These are phyloP conservation scores for Hylaea fasciaria DNA, from an alignment of 2,888 invertebrate genomes.

Conservation along the genomic window DNA sequence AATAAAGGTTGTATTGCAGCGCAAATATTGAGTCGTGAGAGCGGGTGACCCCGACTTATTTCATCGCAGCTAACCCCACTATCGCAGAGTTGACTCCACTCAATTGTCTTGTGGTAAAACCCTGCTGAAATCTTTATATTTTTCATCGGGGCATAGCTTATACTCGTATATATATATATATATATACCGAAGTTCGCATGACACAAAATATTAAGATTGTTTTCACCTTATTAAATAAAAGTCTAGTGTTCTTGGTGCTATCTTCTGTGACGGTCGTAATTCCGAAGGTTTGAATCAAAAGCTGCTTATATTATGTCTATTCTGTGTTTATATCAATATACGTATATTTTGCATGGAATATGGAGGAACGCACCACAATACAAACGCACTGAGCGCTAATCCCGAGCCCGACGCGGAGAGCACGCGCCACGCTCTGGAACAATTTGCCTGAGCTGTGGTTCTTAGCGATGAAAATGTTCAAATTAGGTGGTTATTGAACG, in stretches of 20 bases:
- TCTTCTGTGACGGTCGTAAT: too few relatives aligned
- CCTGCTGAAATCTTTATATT: slow-evolving; percentile 26
- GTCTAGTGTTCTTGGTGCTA: too few relatives aligned
- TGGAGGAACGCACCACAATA: slow-evolving; percentile 47
- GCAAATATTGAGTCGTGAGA: slow-evolving; percentile 75
- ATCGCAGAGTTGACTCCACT: slow-evolving; percentile 64
- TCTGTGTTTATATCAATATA: too few relatives aligned
- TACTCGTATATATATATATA: slow-evolving; percentile 34
- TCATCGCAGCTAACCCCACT: slow-evolving; percentile 69
- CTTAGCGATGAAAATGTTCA: neutral
- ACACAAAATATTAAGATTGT: too few relatives aligned
- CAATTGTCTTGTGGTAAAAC: slow-evolving; percentile 72
- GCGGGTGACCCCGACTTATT: slow-evolving; percentile 73
- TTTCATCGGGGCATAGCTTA: slow-evolving; percentile 18
- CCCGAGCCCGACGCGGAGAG: slow-evolving; percentile 62
- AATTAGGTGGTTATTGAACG: slow-evolving; percentile 2
- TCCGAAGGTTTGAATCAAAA: too few relatives aligned
- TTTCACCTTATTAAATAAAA: too few relatives aligned
- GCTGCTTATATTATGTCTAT: too few relatives aligned
- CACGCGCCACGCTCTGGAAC: slow-evolving; percentile 71
- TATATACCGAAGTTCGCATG: slow-evolving; percentile 14
- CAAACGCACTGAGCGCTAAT: slow-evolving; percentile 75
- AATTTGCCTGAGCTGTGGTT: slow-evolving; percentile 56
- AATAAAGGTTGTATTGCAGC: slow-evolving; percentile 78
- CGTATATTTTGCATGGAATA: neutral